phyloP scores from a whole-genome alignment of 2,888 invertebrate species.

The Ferrisia virgata region DNA sequence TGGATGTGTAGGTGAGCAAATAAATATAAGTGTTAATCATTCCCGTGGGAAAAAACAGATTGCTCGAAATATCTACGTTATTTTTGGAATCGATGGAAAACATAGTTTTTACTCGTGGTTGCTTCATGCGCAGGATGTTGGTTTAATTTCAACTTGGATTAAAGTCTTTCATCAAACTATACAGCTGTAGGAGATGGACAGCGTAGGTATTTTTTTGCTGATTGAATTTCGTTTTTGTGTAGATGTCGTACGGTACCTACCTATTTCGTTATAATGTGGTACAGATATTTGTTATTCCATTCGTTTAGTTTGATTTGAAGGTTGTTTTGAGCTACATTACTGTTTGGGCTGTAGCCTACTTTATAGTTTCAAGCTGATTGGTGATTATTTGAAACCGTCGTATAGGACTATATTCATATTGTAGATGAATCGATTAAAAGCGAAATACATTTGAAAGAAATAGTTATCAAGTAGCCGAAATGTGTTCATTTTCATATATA shows the following conservation, averaged over 20 bases:
- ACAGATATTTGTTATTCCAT: background rate
- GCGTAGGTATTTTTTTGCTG: background rate
- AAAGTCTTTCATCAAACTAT: background rate
- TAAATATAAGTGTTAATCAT: slow-evolving; percentile 2
- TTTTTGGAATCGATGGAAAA: background rate
- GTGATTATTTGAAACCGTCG: background rate
- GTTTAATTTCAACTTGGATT: background rate
- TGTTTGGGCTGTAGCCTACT: too few relatives aligned
- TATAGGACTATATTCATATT: too few relatives aligned
- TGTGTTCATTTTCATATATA: too few relatives aligned
- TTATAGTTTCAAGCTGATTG: too few relatives aligned
- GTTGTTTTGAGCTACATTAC: background rate
- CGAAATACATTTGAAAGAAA: too few relatives aligned
- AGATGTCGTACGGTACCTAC: too few relatives aligned
- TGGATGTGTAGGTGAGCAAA: background rate
- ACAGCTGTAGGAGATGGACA: background rate
- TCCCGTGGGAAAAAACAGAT: slow-evolving; percentile 17
- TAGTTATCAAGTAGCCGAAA: too few relatives aligned
- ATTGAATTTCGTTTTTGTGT: background rate
- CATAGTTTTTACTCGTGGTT: background rate
- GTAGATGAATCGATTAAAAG: too few relatives aligned
- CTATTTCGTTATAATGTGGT: background rate
- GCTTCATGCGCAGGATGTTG: background rate
- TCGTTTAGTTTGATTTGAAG: background rate
- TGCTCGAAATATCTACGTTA: background rate